These are phyloP conservation scores for Glaucomys volans DNA, from an alignment of 2,113 vertebrate species.

Conservation along the genomic window DNA sequence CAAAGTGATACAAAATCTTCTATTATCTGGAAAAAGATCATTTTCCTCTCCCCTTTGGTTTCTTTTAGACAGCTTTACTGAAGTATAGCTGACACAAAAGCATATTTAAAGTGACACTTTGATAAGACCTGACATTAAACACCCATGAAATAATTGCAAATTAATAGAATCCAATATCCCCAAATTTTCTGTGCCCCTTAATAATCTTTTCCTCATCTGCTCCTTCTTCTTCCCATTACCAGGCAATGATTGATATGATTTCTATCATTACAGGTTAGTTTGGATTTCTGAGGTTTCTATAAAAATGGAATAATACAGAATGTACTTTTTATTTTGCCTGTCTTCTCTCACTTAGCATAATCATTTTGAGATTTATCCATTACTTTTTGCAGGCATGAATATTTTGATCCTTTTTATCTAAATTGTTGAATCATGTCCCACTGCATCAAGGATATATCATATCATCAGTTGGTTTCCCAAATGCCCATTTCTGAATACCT, in stretches of 20 bases:
- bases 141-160: neutral
- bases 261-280: conserved; percentile 7
- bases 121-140: neutral
- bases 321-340: neutral
- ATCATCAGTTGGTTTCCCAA: neutral
- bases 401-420: neutral
- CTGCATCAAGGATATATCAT: neutral
- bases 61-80: neutral
- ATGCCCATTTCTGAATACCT: neutral
- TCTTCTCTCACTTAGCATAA: neutral
- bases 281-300: conserved; percentile 16
- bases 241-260: neutral
- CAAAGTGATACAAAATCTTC: neutral
- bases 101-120: neutral
- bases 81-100: neutral
- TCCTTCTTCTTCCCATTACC: neutral
- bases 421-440: neutral
- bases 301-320: neutral
- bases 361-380: neutral
- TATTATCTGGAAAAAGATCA: neutral
- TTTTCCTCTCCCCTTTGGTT: neutral
- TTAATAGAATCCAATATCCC: neutral
- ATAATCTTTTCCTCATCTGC: neutral
- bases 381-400: neutral
- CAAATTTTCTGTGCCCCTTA: neutral